Conservation (phyloP, 2,888 invertebrate species). For the Nysson spinosus region DNA sequence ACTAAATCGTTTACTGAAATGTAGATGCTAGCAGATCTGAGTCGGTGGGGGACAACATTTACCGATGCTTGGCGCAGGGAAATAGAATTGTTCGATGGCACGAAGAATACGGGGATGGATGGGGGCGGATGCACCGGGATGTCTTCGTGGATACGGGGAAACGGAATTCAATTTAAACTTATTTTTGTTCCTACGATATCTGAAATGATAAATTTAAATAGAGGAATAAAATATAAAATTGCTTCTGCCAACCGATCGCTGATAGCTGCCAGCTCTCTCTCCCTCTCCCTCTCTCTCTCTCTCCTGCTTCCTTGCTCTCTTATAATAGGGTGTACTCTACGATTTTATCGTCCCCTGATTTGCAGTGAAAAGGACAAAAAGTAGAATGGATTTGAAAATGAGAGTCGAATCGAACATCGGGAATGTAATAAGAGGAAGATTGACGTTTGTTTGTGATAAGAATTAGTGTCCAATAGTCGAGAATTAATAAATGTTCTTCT, state of each 20-base stretch:
- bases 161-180: slow-evolving; percentile 75
- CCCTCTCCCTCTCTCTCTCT: background rate
- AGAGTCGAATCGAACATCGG: slow-evolving; percentile 10
- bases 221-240: slow-evolving; percentile 74
- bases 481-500: no score
- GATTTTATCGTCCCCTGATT: background rate
- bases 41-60: no score
- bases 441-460: background rate
- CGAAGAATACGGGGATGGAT: slow-evolving; percentile 40
- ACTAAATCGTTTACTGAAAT: slow-evolving; percentile 30
- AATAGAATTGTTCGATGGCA: slow-evolving; percentile 46
- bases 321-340: no score
- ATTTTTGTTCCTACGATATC: slow-evolving; percentile 75
- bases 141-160: slow-evolving; percentile 44
- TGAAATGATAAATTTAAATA: slow-evolving; percentile 74
- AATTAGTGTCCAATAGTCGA: no score
- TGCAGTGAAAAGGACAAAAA: no score
- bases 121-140: slow-evolving; percentile 35
- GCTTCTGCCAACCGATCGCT: slow-evolving; percentile 57
- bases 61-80: slow-evolving; percentile 34
- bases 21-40: no score
- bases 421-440: background rate
- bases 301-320: background rate
- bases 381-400: slow-evolving; percentile 2
- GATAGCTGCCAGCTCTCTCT: background rate